These are phyloP conservation scores for Psittacula echo DNA, from an alignment of 2,797 vertebrate species.

Conservation along the genomic window DNA sequence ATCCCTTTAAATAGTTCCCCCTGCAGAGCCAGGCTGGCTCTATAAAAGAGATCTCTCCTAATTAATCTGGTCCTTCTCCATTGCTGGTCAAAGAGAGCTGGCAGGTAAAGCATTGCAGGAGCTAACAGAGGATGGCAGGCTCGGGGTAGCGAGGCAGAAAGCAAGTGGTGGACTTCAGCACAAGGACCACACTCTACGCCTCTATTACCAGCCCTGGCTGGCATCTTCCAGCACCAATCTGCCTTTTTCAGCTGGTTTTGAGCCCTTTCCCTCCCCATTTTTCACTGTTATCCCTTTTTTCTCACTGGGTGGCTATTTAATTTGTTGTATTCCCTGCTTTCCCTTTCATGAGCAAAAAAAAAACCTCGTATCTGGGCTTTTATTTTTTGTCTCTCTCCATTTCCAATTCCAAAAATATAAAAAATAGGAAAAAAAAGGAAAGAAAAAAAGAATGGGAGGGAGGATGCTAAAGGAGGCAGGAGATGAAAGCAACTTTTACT, in stretches of 20 bases:
- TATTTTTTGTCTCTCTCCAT: not conserved
- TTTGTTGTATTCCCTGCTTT: slow-evolving; percentile 48
- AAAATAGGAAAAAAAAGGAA: not conserved
- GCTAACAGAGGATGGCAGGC: slow-evolving; percentile 57
- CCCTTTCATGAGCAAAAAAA: slow-evolving; percentile 33
- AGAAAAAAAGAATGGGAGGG: not conserved
- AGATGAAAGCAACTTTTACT: slow-evolving; percentile 47
- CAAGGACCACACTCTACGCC: slow-evolving; percentile 46
- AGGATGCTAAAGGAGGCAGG: not conserved
- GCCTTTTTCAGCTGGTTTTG: slow-evolving; percentile 58
- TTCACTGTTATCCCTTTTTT: slow-evolving; percentile 35
- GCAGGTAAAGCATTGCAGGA: slow-evolving; percentile 50
- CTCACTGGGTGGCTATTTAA: slow-evolving; percentile 66
- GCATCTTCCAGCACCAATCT: not conserved
- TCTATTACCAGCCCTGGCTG: slow-evolving; percentile 62
- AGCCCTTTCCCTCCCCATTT: not conserved
- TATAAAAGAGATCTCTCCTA: slow-evolving; percentile 57
- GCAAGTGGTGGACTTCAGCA: slow-evolving; percentile 19
- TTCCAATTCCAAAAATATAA: not conserved
- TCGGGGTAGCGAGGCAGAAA: slow-evolving; percentile 46
- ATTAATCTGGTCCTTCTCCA: slow-evolving; percentile 70
- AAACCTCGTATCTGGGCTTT: not conserved
- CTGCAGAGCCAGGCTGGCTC: slow-evolving; percentile 36
- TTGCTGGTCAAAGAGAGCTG: not conserved
- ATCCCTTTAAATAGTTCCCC: slow-evolving; percentile 60